Base-by-base conservation (phyloP, 2,888 invertebrate species). In the Dryomyza anilis region DNA sequence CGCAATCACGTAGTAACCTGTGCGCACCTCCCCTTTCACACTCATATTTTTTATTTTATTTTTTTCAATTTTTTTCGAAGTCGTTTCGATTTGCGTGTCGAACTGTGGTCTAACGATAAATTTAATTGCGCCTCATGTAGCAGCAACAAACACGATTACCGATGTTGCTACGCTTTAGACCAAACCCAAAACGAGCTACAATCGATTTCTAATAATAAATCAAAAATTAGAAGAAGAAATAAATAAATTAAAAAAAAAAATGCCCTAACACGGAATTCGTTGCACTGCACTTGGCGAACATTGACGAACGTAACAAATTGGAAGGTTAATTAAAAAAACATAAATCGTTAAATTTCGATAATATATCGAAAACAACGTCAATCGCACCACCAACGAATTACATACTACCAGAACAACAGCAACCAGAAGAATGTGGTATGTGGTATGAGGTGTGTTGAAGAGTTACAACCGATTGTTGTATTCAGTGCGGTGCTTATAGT, bases 261-360 rank as follows among this genome's bases (percentile, higher is more conserved):
- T n/a, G n/a, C n/a, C n/a, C n/a, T n/a, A n/a, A n/a, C 43, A 5
- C 36, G 60, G 19, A 52, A 61, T 61, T 53, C 25, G 61, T 29
- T 52, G 43, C 53, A 43, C 61, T 53, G 30, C 30, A 25, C 21
- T 48, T 23, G 33, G 16, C 27, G 23, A 60, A 19, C 29, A 39
- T 25, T 76, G 78, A 79, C 73, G 76, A 76, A 76, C 79, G 79
- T 79, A 80, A 78, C 79, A 80, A 80, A 80, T 80, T 77, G 79
- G 71, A 73, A 73, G 81, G 81, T 80, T 81, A 80, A 80, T 80
- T 81, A 81, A 80, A 80, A 79, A 78, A 77, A 74, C 78, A 80
- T 81, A 80, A 80, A 80, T 81, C 79, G 78, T 77, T 76, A 73
- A 75, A 76, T 74, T 76, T 73, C 29, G 58, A 46, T 27, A 29